Evolutionary conservation across 2,888 invertebrate species (phyloP).

Genomic region (Callinectes sapidus): DNA sequence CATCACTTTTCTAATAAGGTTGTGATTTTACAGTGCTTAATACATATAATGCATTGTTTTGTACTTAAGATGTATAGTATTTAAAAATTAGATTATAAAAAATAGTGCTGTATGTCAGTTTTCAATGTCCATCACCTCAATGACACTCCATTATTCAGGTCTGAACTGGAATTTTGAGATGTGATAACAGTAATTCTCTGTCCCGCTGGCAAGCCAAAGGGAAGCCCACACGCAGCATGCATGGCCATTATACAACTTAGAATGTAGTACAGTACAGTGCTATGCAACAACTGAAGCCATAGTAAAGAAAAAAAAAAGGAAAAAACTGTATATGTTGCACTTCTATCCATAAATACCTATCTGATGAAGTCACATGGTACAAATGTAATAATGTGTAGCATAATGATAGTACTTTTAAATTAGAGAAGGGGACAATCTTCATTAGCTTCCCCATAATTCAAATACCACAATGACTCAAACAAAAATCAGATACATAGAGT

Average conservation of each 20-base stretch:
- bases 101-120: not conserved
- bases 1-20: not conserved
- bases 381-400: no score
- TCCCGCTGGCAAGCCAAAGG: not conserved
- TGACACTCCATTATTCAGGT: not conserved
- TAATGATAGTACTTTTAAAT: no score
- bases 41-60: not conserved
- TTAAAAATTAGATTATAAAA: not conserved
- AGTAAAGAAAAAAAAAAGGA: not conserved
- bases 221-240: not conserved
- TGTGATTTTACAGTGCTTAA: not conserved
- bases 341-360: no score
- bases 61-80: not conserved
- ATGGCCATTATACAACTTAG: not conserved
- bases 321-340: no score
- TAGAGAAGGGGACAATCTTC: no score
- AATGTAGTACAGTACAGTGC: not conserved
- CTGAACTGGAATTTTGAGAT: not conserved
- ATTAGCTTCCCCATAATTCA: no score
- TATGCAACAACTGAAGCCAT: not conserved
- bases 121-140: not conserved
- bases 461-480: no score
- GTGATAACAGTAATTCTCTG: not conserved
- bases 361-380: no score
- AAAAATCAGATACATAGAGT: no score